These are phyloP conservation scores for Colistium nudipinnis DNA, from an alignment of 2,113 vertebrate genomes.

Conservation along the genomic window DNA sequence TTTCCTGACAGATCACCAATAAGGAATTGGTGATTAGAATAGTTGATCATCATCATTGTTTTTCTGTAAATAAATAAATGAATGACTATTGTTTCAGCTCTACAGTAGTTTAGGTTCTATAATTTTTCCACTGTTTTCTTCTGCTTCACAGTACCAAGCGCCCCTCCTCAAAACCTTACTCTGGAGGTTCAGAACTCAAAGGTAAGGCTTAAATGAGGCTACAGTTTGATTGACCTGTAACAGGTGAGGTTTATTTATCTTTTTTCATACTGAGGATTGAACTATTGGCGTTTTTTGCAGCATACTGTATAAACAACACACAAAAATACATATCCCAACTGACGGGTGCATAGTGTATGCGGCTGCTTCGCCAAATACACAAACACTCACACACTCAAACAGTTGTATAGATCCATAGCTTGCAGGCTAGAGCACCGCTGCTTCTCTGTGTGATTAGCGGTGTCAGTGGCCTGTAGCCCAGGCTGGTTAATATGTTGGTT, in stretches of 20 bases:
- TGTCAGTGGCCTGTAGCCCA: constrained; percentile 35
- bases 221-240: neutral
- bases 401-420: constrained; percentile 35
- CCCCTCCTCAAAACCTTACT: constrained; percentile 93
- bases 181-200: constrained; percentile 97
- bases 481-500: constrained; percentile 53
- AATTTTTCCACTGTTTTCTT: constrained; percentile 7
- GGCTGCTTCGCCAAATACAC: constrained; percentile 8
- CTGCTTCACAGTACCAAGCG: constrained; percentile 87
- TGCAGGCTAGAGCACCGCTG: constrained; percentile 24
- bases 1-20: neutral
- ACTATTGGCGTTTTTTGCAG: neutral
- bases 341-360: neutral
- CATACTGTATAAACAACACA: neutral
- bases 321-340: neutral
- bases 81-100: neutral
- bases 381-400: neutral
- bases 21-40: neutral
- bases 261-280: neutral
- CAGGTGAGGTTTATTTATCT: neutral
- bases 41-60: neutral
- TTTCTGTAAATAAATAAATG: neutral
- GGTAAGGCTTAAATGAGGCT: constrained; percentile 79
- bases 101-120: neutral
- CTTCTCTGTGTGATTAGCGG: constrained; percentile 53